Evolutionary conservation across 2,888 invertebrate genomes (phyloP), one percentile per base, ranked within the genome.

Genomic region (Drosophila macrospina): DNA sequence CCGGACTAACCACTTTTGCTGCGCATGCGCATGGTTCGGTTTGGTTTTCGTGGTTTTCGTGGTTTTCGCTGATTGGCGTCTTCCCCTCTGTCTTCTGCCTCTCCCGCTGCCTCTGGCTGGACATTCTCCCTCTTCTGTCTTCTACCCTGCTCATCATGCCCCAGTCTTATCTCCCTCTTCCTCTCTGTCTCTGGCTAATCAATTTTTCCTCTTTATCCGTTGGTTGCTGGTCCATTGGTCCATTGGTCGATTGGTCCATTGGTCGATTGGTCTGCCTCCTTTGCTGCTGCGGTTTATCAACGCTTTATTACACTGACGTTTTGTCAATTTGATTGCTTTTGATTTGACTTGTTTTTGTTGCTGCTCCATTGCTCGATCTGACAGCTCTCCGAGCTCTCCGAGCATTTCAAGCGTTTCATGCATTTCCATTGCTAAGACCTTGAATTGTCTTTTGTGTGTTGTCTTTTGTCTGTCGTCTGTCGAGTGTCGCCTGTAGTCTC

Each of bases 321-420:
- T 88, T 90, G 90, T 90, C 90, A 90, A 90, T 89, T 89, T 89
- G 90, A 90, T 89, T 90, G 89, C 89, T 86, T 87, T 89, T 89
- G 88, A 88, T 88, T 90, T 86, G 74, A 72, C 62, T 75, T 51
- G 60, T 74, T 65, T 54, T 75, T 45, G 20, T 32, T 28, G 20
- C 10, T 50, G 13, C 4, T 39, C 24, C 1, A 30, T 15, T 39
- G 41, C 20, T 20, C 20, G 2, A 37, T 52, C 59, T 74, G 78
- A 74, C 74, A 67, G 78, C 65, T 61, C 28, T 52, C 15, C 51
- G 66, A 67, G 78, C 65, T 61, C 28, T 52, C 15, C 51, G 66
- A 24, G 37, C 62, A 74, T 77, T 74, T 74, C 48, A 69, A 63
- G 56, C 68, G 63, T 69, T 77, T 68, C 74, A 74, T 77, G 76